Percentiles rank a stretch among this genome's conserved stretches.
These are phyloP conservation scores for Anguilla rostrata DNA, from an alignment of 2,113 vertebrate species.

Conservation along the genomic window DNA sequence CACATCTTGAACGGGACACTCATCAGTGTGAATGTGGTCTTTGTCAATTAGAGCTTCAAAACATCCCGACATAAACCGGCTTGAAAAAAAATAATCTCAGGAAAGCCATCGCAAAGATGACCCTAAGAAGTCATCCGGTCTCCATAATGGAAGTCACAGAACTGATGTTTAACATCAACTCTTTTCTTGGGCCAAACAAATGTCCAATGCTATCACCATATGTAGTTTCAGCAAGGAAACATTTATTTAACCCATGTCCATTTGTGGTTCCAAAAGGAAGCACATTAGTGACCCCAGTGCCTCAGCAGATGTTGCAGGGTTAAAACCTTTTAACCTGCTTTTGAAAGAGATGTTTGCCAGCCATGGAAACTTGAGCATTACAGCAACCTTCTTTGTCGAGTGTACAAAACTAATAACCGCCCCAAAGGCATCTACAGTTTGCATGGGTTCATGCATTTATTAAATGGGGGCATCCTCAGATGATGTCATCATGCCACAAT, in stretches of 20 bases:
- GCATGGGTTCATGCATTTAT: neutral
- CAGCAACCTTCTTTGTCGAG: neutral
- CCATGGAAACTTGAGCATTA: constrained; percentile 5
- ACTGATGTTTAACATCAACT: neutral
- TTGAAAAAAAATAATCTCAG: neutral
- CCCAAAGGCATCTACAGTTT: neutral
- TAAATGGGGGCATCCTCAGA: neutral
- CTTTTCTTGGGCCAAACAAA: constrained; percentile 12
- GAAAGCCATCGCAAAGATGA: neutral
- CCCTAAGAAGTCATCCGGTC: neutral
- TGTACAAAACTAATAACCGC: neutral
- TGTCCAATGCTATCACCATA: constrained; percentile 12
- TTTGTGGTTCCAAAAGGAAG: constrained; percentile 33
- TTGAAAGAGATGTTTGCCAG: neutral
- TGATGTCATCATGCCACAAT: neutral
- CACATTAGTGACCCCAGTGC: constrained; percentile 48
- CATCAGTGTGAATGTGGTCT: neutral
- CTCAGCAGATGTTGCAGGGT: constrained; percentile 23
- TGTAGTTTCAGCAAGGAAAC: constrained; percentile 10
- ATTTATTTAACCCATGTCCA: constrained; percentile 37
- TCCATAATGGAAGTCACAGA: neutral
- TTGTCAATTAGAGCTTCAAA: neutral
- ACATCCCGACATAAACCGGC: neutral
- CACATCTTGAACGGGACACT: neutral
- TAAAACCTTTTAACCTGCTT: constrained; percentile 4